A percentile compares a stretch with the other conserved stretches of the same genome.
Evolutionary conservation across 2,113 vertebrate genomes (phyloP).

Genomic region (Brachypodius melanocephalos): DNA sequence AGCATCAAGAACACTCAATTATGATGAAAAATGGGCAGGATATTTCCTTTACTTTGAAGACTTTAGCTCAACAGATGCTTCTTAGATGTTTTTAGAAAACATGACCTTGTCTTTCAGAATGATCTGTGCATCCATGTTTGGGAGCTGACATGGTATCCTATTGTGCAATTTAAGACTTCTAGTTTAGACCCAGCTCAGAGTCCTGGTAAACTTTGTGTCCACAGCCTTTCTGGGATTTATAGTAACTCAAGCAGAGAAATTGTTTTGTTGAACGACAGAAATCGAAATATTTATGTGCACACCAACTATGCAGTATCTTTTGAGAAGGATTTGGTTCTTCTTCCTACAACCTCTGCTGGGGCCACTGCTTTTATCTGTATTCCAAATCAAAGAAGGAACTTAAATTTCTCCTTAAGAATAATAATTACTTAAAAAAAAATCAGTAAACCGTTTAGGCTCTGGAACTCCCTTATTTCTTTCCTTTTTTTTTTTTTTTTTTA

Average conservation of each 20-base stretch:
- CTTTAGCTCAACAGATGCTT: neutral
- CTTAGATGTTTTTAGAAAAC: neutral
- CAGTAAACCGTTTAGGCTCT: neutral
- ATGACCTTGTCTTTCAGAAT: neutral
- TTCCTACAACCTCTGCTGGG: neutral
- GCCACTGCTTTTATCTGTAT: neutral
- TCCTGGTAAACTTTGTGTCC: neutral
- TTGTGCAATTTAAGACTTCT: neutral
- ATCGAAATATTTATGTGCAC: neutral
- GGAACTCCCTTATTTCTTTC: neutral
- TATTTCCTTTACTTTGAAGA: neutral
- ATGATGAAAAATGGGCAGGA: neutral
- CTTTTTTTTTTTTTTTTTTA: neutral
- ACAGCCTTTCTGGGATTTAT: neutral
- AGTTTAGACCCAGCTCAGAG: neutral
- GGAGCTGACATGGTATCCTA: neutral
- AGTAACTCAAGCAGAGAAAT: neutral
- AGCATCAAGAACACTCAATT: neutral
- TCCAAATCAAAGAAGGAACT: neutral
- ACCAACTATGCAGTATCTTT: neutral
- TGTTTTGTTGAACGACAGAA: neutral
- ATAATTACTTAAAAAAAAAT: neutral
- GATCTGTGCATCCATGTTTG: neutral
- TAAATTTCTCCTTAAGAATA: neutral
- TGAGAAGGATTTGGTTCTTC: neutral